Conservation (phyloP, 1,140 invertebrate species). For the Hermatobates lingyangjiaoensis region DNA sequence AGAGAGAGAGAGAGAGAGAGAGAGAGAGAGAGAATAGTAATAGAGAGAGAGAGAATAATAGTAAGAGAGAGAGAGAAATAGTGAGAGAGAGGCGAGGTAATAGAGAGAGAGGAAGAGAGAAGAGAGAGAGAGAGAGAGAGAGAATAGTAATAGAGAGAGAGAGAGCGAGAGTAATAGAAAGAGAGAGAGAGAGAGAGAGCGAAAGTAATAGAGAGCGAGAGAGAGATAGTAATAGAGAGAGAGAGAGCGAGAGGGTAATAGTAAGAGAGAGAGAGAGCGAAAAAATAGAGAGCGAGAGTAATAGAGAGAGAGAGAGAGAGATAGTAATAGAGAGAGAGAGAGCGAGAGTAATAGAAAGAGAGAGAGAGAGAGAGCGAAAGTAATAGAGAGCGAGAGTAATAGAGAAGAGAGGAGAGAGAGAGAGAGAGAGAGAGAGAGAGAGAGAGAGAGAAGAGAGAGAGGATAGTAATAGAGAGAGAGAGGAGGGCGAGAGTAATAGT, state of each 20-base stretch:
- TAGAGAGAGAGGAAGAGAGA: constrained; percentile 1
- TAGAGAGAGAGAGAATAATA: constrained; percentile 4
- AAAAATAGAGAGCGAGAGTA: too few species aligned
- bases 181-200: too few species aligned
- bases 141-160: background rate
- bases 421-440: background rate
- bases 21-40: background rate
- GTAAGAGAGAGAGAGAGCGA: too few species aligned
- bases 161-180: background rate
- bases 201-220: too few species aligned
- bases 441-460: constrained; percentile 1
- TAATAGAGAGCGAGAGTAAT: too few species aligned
- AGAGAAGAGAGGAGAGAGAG: background rate
- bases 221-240: too few species aligned
- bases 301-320: too few species aligned
- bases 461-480: background rate
- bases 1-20: background rate
- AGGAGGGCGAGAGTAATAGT: constrained; percentile 2
- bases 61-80: constrained; percentile 5
- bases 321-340: too few species aligned
- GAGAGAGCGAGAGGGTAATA: too few species aligned
- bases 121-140: background rate
- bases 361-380: too few species aligned
- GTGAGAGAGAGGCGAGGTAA: constrained; percentile 2
- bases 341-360: too few species aligned